Base-by-base conservation (phyloP, 2,888 invertebrate species). In the Pristionchus japonicus region DNA sequence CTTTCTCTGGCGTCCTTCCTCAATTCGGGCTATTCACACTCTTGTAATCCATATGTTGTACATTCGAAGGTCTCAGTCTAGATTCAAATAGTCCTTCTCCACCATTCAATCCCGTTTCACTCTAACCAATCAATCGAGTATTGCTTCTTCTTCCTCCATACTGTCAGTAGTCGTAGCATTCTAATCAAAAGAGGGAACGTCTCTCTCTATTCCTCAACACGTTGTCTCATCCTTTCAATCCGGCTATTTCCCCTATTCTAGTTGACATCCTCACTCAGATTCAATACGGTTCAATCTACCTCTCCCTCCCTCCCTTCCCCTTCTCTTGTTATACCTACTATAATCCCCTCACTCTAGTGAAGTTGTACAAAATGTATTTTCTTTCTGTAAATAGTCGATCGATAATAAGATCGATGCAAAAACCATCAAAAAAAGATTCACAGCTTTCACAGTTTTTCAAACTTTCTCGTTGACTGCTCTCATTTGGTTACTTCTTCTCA, bases 361-460 rank as follows among this genome's bases (percentile, higher is more conserved):
- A 74, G 40, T 40, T 74, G 74, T 74, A 74, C 74, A 74, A 74
- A 74, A 2, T 27, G n/a, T 23, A 74, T 34, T 34, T 74, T 70
- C n/a, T 34, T 74, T 74, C 74, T 74, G 74, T 74, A 74, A 74
- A 74, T 74, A 74, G 40, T 74, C 74, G 74, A 74, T 74, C 74
- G 31, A 67, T 31, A 31, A 67, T 23, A 40, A 23, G 74, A 74
- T 74, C 74, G 74, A 74, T 74, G 74, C 74, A 74, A 74, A 74
- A 74, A 74, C 64, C 37, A 74, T 74, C 74, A 74, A 74, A 74
- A 40, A 74, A 74, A 40, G 37, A 74, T 9, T 31, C 23, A 37
- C 70, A 74, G 74, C 74, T 74, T 74, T 74, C 74, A 74, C 74
- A 40, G 31, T 67, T 31, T 67, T 34, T 34, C 67, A 34, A 3